These are phyloP conservation scores for Gulo gulo DNA, from an alignment of 2,113 vertebrate species.

Conservation along the genomic window DNA sequence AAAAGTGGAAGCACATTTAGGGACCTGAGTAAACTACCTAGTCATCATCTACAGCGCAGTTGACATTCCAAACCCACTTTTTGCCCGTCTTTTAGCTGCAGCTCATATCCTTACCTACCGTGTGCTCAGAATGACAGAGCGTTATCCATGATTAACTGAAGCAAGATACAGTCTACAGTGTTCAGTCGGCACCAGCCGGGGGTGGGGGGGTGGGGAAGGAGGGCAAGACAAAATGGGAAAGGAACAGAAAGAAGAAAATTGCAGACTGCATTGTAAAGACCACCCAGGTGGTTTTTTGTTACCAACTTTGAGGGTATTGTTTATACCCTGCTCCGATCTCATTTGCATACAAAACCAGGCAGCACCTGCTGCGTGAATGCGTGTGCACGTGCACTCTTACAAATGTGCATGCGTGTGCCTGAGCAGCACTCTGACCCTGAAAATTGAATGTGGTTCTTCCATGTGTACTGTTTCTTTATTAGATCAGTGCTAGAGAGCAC, in stretches of 20 bases:
- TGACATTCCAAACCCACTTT: background rate
- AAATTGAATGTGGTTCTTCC: background rate
- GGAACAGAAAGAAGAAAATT: background rate
- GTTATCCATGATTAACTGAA: background rate
- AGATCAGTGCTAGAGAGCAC: background rate
- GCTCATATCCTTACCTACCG: background rate
- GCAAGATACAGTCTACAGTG: background rate
- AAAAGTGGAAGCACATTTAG: background rate
- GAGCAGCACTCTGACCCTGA: background rate
- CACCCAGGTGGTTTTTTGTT: background rate
- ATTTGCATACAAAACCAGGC: background rate
- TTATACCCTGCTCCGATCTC: background rate
- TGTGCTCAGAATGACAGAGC: background rate
- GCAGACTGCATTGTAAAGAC: background rate
- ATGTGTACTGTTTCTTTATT: background rate
- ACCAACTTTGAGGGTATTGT: background rate
- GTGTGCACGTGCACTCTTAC: too few relatives aligned
- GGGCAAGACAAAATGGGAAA: background rate
- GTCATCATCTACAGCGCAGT: too few relatives aligned
- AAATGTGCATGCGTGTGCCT: background rate
- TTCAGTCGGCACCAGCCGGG: background rate
- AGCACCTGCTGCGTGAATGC: background rate
- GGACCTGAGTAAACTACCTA: background rate
- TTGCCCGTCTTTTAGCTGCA: background rate
- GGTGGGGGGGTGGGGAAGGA: background rate